Evolutionary conservation across 2,888 invertebrate species (phyloP), one percentile per base, ranked within the genome.

Genomic region (Drosophila histrio): DNA sequence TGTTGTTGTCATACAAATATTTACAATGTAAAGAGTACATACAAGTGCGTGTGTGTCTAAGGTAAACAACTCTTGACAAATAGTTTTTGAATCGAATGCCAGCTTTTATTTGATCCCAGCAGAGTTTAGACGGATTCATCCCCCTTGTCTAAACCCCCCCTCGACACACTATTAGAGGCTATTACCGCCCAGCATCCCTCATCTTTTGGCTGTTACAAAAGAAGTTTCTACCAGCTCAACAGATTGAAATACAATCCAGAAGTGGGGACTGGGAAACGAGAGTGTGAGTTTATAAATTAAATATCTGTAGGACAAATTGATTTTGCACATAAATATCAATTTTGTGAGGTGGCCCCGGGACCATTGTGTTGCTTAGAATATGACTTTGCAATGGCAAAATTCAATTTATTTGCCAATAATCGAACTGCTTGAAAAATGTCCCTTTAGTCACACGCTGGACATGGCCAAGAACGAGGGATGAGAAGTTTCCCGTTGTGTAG

Each of bases 331-430:
- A 69, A 85, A 81, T 77, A 87, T 74, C 68, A 67, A 74, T 50
- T 50, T 47, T 72, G 34, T 44, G 22, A 77, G 72, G 67, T 82
- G 79, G n/a, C n/a, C n/a, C 38, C 59, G 11, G 13, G 19, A 21
- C 39, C 15, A 53, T 30, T 88, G 88, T 77, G 54, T 75, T 44
- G 68, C 83, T 69, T 64, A 53, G 64, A 83, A 79, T 76, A 67
- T 76, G 63, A 60, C 49, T 53, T 58, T 50, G 38, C 50, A 4
- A 41, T 49, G 24, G n/a, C 59, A 47, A 70, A 81, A 82, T 76
- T 88, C 88, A 82, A 82, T 82, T 82, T 82, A 88, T 82, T 82
- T 88, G 68, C 59, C 83, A 76, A 82, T 86, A 86, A 75, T 67
- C 65, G 83, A 66, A 13, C 50, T 57, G 76, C 64, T 64, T 32